These are phyloP conservation scores for Ceratothoa steindachneri DNA, from an alignment of 2,888 invertebrate genomes.

Conservation along the genomic window DNA sequence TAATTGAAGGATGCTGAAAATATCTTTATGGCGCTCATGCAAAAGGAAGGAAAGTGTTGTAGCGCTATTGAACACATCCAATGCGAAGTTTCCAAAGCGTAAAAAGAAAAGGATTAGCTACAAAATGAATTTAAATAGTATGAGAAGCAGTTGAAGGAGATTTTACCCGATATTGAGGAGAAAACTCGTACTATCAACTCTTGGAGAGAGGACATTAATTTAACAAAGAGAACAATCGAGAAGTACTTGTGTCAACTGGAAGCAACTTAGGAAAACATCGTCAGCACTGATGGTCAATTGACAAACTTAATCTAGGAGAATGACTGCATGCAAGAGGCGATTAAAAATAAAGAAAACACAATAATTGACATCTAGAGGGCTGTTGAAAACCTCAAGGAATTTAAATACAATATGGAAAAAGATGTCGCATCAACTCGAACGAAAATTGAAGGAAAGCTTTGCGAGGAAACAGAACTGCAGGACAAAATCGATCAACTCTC, in stretches of 20 bases:
- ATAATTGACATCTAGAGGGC: background rate
- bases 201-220: background rate
- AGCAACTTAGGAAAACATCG: background rate
- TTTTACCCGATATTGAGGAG: background rate
- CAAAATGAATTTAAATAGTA: background rate
- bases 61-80: background rate
- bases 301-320: background rate
- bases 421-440: background rate
- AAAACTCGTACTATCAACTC: background rate
- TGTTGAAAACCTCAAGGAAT: background rate
- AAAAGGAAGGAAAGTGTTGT: background rate
- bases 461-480: background rate
- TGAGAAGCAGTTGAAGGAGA: background rate
- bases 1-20: background rate
- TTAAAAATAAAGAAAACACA: background rate
- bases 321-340: background rate
- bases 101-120: background rate
- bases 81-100: background rate
- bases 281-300: background rate
- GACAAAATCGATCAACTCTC: background rate
- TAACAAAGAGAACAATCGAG: background rate
- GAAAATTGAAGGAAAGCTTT: background rate
- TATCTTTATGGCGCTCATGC: background rate
- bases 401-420: background rate
- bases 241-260: background rate